A percentile compares a stretch with the other conserved stretches of the same genome.
Evolutionary conservation across 2,797 vertebrate genomes (phyloP).

Genomic region (Bovichtus diacanthus): DNA sequence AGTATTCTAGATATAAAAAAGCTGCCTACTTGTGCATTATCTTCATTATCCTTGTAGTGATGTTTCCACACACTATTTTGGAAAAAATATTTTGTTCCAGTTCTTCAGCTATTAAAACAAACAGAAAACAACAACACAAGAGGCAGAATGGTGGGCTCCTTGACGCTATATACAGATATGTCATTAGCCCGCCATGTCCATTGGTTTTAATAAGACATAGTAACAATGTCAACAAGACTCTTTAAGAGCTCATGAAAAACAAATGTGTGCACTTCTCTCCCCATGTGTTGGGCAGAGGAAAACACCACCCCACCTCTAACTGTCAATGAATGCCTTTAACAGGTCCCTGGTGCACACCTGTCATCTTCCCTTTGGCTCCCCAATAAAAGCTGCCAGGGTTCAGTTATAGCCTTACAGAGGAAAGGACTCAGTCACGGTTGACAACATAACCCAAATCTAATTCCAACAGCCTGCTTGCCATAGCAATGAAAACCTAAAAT

Average conservation of each 20-base stretch:
- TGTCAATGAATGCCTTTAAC: conserved; percentile 68
- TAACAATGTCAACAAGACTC: conserved; percentile 38
- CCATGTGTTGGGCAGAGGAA: conserved; percentile 30
- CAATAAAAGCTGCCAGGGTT: conserved; percentile 66
- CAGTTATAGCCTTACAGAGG: conserved; percentile 44
- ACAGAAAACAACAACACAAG: neutral
- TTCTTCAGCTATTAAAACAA: neutral
- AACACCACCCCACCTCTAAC: conserved; percentile 55
- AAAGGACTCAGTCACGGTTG: conserved; percentile 66
- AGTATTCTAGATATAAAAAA: neutral
- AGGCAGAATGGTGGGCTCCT: neutral
- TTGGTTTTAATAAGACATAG: conserved; percentile 50
- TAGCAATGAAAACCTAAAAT: conserved; percentile 49
- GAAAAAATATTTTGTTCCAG: neutral
- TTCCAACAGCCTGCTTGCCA: conserved; percentile 50
- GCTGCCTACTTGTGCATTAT: neutral
- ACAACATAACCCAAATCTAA: conserved; percentile 61
- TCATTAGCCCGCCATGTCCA: conserved; percentile 38
- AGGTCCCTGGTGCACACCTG: conserved; percentile 71
- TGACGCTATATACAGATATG: conserved; percentile 29
- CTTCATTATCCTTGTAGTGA: neutral
- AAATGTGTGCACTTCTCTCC: conserved; percentile 23
- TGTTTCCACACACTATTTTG: neutral
- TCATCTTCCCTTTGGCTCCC: conserved; percentile 62
- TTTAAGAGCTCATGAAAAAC: conserved; percentile 37